phyloP scores from a whole-genome alignment of 2,113 vertebrate species.

The Numenius arquata region DNA sequence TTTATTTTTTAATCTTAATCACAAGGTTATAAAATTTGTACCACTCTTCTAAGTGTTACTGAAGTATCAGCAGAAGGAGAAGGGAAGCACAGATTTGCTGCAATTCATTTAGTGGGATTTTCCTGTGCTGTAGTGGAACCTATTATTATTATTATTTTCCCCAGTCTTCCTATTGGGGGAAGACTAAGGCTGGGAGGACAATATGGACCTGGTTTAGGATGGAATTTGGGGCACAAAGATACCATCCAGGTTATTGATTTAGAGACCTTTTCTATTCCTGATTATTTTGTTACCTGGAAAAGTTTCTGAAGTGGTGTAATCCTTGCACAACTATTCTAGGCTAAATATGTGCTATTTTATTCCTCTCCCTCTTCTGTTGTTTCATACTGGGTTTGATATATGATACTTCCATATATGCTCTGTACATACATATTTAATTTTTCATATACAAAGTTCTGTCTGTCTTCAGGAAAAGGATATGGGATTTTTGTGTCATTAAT shows the following conservation, averaged over 20 bases:
- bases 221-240: background rate
- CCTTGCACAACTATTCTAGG: background rate
- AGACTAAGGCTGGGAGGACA: background rate
- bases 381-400: conserved; percentile 42
- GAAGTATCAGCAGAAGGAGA: background rate
- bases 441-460: conserved; percentile 57
- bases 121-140: background rate
- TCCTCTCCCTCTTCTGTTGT: background rate
- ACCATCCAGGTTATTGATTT: background rate
- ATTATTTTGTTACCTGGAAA: background rate
- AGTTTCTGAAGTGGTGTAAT: background rate
- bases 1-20: conserved; percentile 28
- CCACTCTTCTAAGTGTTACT: background rate
- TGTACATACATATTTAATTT: conserved; percentile 7
- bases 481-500: conserved; percentile 41
- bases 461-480: conserved; percentile 48
- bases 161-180: background rate
- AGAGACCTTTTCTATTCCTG: background rate
- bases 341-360: background rate
- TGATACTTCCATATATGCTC: conserved; percentile 18
- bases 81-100: background rate
- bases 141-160: background rate
- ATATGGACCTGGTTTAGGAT: background rate
- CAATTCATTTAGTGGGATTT: background rate
- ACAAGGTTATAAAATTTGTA: background rate